Percentiles rank a stretch among this genome's conserved stretches.
phyloP scores from a whole-genome alignment of 64 coral and sea anemone species.

The Actinia tenebrosa region DNA sequence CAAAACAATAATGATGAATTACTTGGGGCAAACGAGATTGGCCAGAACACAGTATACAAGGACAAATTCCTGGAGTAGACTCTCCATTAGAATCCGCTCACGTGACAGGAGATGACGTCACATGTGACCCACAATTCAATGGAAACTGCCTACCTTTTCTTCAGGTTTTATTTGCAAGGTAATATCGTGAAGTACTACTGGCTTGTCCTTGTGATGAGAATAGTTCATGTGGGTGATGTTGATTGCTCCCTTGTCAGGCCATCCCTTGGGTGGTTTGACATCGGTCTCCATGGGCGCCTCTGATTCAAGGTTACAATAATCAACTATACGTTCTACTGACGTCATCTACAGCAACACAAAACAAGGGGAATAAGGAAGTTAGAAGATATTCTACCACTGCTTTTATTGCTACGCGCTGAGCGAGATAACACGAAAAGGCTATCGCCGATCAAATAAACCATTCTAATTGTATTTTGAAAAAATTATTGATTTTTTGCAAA shows the following conservation, averaged over 20 bases:
- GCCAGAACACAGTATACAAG: background rate
- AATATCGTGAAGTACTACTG: slow-evolving; percentile 46
- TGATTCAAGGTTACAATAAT: slow-evolving; percentile 62
- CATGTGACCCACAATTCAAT: background rate
- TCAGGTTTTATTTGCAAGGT: slow-evolving; percentile 33
- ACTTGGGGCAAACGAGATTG: background rate
- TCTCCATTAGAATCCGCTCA: too few species aligned
- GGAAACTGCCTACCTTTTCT: slow-evolving; percentile 33
- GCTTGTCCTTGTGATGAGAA: slow-evolving; percentile 41
- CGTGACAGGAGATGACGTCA: too few species aligned
- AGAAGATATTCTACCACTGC: too few species aligned
- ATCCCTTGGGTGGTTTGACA: slow-evolving; percentile 42
- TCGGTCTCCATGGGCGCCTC: slow-evolving; percentile 44
- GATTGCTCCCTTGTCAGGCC: slow-evolving; percentile 54
- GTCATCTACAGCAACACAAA: slow-evolving; percentile 30
- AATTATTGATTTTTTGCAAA: background rate
- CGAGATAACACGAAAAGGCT: too few species aligned
- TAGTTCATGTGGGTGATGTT: slow-evolving; percentile 37
- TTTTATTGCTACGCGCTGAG: too few species aligned
- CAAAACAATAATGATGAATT: background rate
- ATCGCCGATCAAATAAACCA: too few species aligned
- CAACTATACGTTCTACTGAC: slow-evolving; percentile 50
- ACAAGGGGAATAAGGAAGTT: background rate
- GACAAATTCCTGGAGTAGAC: too few species aligned
- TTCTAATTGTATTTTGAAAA: too few species aligned